Evolutionary conservation across 1,140 invertebrate genomes (phyloP).

Genomic region (Zaprionus ghesquierei): DNA sequence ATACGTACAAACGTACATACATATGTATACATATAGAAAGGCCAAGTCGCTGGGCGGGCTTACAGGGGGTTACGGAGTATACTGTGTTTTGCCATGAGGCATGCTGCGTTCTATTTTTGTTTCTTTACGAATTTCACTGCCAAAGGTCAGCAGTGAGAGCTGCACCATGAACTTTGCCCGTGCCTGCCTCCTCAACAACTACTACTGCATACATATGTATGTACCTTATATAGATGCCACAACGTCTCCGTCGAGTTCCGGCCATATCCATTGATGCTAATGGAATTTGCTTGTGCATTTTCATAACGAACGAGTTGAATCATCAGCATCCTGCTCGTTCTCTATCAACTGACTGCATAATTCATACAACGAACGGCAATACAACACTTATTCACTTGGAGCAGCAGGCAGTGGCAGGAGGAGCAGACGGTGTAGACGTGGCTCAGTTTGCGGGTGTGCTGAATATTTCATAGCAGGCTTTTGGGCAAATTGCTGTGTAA

Average conservation of each 20-base stretch:
- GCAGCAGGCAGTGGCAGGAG: not conserved
- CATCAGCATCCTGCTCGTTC: constrained; percentile 5
- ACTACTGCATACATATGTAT: too few species aligned
- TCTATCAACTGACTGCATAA: constrained; percentile 8
- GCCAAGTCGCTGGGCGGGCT: not conserved
- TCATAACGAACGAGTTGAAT: constrained; percentile 35
- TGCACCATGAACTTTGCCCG: constrained; percentile 49
- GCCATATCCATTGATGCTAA: constrained; percentile 8
- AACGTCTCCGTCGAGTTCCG: not conserved
- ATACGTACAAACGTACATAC: not conserved
- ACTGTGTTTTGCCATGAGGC: constrained; percentile 7
- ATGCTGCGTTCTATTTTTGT: constrained; percentile 49
- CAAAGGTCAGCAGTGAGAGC: constrained; percentile 43
- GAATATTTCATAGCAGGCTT: constrained; percentile 75
- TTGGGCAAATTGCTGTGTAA: constrained; percentile 65
- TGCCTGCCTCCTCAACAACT: not conserved
- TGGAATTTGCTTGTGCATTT: constrained; percentile 23
- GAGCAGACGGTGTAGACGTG: not conserved
- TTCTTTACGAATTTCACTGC: constrained; percentile 19
- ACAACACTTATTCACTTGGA: constrained; percentile 22
- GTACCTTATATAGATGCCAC: not conserved
- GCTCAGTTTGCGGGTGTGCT: constrained; percentile 6
- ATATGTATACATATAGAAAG: constrained; percentile 1
- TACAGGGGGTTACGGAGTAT: not conserved
- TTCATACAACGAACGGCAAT: constrained; percentile 24